Evolutionary conservation across 2,797 vertebrate genomes (phyloP), one percentile per base, ranked within the genome.

Genomic region (Gastrophryne carolinensis): DNA sequence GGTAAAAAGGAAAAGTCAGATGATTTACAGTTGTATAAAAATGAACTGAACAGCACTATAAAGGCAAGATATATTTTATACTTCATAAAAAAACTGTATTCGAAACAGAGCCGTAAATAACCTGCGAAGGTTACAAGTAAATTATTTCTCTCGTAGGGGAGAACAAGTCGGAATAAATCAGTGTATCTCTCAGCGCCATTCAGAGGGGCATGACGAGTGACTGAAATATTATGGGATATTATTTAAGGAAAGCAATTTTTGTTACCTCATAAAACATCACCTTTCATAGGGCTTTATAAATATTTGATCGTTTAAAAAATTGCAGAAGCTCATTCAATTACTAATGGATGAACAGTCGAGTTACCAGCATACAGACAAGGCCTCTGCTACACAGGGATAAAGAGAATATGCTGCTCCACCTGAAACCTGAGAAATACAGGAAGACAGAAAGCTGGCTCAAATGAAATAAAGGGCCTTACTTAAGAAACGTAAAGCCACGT

Each of bases 181-280:
- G 17, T 23, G 21, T 32, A 50, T 67, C 54, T 34, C 35, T 35
- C 41, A 30, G 64, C 30, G 11, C 15, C 32, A 61, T 57, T 41
- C 41, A 29, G 64, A 39, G 21, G 29, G 34, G 30, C 26, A 60
- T 68, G 74, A 35, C 74, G 19, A 3, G 19, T 50, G 74, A 57
- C 60, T 77, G 74, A 77, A 53, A 71, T 77, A 77, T 77, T 57
- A 71, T 29, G 62, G 50, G 29, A 35, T 62, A 71, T 77, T 71
- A 77, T 77, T 77, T 71, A 71, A 63, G 60, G 21, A 64, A 77
- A 56, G 67, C 67, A 54, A 77, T 77, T 70, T 72, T 64, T 75
- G 66, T 63, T 56, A 71, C 58, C 66, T 49, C 57, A 77, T 77
- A 77, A 77, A 77, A 64, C 74, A 77, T 65, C 67, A 71, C 67